phyloP scores from a whole-genome alignment of 2,113 vertebrate species.

The Ciconia maguari region DNA sequence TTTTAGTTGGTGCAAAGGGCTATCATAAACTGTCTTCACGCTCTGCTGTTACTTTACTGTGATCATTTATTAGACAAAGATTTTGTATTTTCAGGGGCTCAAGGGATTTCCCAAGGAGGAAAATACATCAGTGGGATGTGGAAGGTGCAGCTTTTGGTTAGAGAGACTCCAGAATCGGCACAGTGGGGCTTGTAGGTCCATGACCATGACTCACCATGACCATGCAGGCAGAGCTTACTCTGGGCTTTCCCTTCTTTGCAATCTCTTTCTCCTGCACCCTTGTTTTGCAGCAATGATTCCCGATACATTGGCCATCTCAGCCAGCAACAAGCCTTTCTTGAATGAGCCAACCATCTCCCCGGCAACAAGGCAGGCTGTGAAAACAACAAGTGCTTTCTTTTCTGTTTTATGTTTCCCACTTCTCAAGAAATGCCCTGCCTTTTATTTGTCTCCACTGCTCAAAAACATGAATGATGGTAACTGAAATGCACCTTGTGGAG shows the following conservation, averaged over 20 bases:
- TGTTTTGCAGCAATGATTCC: background rate
- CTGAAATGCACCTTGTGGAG: background rate
- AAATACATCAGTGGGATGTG: background rate
- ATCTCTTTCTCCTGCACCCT: background rate
- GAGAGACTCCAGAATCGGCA: background rate
- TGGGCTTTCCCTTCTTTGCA: background rate
- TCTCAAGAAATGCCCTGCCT: background rate
- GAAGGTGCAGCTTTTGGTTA: background rate
- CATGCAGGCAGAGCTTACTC: background rate
- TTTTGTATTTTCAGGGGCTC: background rate
- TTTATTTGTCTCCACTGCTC: background rate
- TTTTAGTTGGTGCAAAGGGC: background rate
- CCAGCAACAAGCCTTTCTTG: background rate
- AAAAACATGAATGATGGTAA: background rate
- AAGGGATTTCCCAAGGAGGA: background rate
- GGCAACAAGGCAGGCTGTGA: constrained; percentile 42
- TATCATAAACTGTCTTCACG: background rate
- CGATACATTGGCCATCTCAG: background rate
- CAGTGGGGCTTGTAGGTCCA: background rate
- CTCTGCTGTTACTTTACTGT: background rate
- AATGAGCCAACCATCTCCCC: constrained; percentile 26
- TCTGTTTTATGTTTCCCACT: background rate
- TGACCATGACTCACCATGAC: background rate
- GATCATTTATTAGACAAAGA: background rate
- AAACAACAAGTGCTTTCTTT: constrained; percentile 19